Evolutionary conservation across 2,113 vertebrate genomes (phyloP).

Genomic region (Coreoperca whiteheadi): DNA sequence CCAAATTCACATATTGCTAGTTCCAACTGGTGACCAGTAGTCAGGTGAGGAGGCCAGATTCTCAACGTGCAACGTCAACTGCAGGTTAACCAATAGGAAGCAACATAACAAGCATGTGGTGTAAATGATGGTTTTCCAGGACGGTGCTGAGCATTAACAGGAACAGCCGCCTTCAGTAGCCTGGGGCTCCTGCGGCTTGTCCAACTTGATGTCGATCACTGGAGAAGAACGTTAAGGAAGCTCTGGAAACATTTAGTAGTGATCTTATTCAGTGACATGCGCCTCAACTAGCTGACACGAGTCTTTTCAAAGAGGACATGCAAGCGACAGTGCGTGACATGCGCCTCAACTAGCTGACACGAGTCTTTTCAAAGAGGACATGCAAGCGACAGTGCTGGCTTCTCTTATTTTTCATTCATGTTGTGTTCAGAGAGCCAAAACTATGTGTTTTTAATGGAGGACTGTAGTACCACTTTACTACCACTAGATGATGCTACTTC

Average conservation of each 20-base stretch:
- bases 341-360: neutral
- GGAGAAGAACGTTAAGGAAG: conserved; percentile 83
- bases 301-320: neutral
- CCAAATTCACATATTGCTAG: conserved; percentile 86
- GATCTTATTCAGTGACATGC: neutral
- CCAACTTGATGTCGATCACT: conserved; percentile 96
- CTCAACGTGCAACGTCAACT: conserved; percentile 85
- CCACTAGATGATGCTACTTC: conserved; percentile 56
- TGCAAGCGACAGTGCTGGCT: neutral
- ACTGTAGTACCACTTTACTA: neutral
- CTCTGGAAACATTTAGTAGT: neutral
- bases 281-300: neutral
- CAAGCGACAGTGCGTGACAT: neutral
- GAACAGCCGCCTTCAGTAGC: conserved; percentile 90
- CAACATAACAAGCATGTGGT: conserved; percentile 90
- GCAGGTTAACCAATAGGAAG: conserved; percentile 91
- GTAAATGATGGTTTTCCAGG: conserved; percentile 72
- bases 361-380: neutral
- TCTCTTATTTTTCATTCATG: neutral
- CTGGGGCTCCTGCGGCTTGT: conserved; percentile 91
- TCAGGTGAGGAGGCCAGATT: conserved; percentile 80
- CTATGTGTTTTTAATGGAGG: neutral
- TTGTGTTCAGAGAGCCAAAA: neutral
- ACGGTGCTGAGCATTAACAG: conserved; percentile 86
- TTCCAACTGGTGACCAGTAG: conserved; percentile 71